These are phyloP conservation scores for Tinea semifulvella DNA, from an alignment of 2,888 invertebrate genomes.

Conservation along the genomic window DNA sequence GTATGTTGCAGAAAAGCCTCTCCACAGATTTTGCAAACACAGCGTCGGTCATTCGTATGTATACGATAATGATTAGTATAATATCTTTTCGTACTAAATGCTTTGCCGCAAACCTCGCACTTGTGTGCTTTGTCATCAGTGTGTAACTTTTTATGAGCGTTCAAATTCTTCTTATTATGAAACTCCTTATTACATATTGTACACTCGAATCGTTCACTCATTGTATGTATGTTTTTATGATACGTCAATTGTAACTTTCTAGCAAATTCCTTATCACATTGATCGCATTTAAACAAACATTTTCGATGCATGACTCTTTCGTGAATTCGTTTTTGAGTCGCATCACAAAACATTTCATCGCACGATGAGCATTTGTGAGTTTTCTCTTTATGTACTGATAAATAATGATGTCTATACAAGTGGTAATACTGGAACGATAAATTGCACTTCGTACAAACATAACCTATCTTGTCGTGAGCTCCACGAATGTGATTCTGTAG, in stretches of 20 bases:
- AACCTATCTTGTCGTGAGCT: background rate
- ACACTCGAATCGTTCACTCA: background rate
- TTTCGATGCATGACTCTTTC: constrained; percentile 34
- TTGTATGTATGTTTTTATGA: constrained; percentile 3
- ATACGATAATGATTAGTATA: too few species aligned
- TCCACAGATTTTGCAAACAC: too few species aligned
- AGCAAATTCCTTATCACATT: constrained; percentile 8
- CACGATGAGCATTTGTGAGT: constrained; percentile 39
- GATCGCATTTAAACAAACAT: constrained; percentile 11
- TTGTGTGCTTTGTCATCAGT: background rate
- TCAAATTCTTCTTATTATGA: constrained; percentile 8
- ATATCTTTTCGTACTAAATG: background rate
- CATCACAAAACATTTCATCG: constrained; percentile 37
- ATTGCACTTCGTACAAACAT: background rate
- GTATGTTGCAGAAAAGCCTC: too few species aligned
- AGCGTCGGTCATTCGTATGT: too few species aligned
- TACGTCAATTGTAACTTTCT: background rate
- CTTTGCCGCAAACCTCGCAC: background rate
- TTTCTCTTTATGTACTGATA: constrained; percentile 4
- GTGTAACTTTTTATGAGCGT: background rate
- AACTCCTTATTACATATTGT: background rate
- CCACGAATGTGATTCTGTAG: background rate
- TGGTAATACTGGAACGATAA: background rate
- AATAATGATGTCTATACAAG: background rate
- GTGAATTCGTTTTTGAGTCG: constrained; percentile 36